Conservation (phyloP, 2,888 invertebrate species). For the Scaptomyza caliginosa region DNA sequence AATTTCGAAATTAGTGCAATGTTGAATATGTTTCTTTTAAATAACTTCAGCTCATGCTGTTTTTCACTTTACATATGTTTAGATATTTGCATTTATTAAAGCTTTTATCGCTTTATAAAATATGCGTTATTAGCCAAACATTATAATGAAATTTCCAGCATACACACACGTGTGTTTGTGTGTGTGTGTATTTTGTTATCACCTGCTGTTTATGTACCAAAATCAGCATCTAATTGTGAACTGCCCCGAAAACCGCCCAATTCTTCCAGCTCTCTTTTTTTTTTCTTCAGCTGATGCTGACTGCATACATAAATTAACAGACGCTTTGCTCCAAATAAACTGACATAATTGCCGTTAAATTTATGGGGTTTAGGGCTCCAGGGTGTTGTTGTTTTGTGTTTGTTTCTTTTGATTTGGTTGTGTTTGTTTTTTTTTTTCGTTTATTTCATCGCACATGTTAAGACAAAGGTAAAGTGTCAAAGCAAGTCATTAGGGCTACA, state of each 20-base stretch:
- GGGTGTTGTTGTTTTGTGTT: constrained; percentile 26
- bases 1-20: constrained; percentile 26
- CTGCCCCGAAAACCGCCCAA: constrained; percentile 69
- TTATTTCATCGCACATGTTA: constrained; percentile 51
- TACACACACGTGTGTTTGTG: constrained; percentile 4
- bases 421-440: background rate
- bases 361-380: constrained; percentile 52
- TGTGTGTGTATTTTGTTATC: constrained; percentile 56
- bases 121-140: constrained; percentile 65
- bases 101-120: constrained; percentile 52
- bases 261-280: constrained; percentile 22
- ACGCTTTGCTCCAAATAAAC: constrained; percentile 80
- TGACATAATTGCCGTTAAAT: constrained; percentile 78
- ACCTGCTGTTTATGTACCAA: constrained; percentile 75
- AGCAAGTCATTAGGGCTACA: constrained; percentile 79
- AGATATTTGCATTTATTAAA: constrained; percentile 36
- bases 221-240: constrained; percentile 75
- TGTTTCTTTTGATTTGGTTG: background rate
- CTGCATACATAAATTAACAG: constrained; percentile 66
- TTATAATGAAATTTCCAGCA: constrained; percentile 47
- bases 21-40: constrained; percentile 2
- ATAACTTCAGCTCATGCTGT: constrained; percentile 46
- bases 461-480: constrained; percentile 79
- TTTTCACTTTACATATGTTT: constrained; percentile 30
- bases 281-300: background rate